Percentiles rank a stretch among this genome's conserved stretches.
These are phyloP conservation scores for Acrossocheilus wenchowensis DNA, from an alignment of 2,797 vertebrate species.

Conservation along the genomic window DNA sequence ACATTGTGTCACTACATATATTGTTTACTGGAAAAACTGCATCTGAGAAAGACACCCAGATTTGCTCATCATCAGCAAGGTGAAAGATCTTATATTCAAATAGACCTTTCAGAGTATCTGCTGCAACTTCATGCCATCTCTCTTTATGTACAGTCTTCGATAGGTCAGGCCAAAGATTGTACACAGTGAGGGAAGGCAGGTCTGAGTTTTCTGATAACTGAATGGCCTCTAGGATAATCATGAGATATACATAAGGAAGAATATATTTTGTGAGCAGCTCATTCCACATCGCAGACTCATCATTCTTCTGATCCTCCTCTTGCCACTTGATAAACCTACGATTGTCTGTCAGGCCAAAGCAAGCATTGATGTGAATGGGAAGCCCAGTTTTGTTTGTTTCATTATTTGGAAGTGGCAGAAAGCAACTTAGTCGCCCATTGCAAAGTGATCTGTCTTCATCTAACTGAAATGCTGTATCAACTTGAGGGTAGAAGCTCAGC, in stretches of 20 bases:
- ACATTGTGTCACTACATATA: slow-evolving; percentile 55
- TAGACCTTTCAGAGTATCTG: slow-evolving; percentile 71
- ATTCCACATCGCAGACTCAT: slow-evolving; percentile 84
- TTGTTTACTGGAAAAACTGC: slow-evolving; percentile 76
- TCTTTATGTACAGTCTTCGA: slow-evolving; percentile 67
- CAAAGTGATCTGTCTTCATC: slow-evolving; percentile 55
- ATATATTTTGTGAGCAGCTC: slow-evolving; percentile 79
- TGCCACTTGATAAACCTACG: slow-evolving; percentile 85
- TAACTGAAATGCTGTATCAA: slow-evolving; percentile 82
- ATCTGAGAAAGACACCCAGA: slow-evolving; percentile 70
- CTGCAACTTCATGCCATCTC: slow-evolving; percentile 72
- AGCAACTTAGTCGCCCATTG: slow-evolving; percentile 81
- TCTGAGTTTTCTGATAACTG: slow-evolving; percentile 59
- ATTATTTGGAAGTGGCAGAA: slow-evolving; percentile 87
- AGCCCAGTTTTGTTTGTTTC: slow-evolving; percentile 81
- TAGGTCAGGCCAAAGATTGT: slow-evolving; percentile 82
- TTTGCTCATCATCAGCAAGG: slow-evolving; percentile 65
- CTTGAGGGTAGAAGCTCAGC: slow-evolving; percentile 78
- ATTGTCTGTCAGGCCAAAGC: slow-evolving; percentile 87
- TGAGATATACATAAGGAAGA: slow-evolving; percentile 78
- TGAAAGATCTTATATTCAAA: slow-evolving; percentile 73
- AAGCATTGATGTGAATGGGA: slow-evolving; percentile 82
- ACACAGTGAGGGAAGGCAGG: slow-evolving; percentile 68
- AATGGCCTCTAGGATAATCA: slow-evolving; percentile 75
- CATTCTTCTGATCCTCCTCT: slow-evolving; percentile 80